A percentile compares a stretch with the other conserved stretches of the same genome.
These are phyloP conservation scores for Cydia pomonella DNA, from an alignment of 1,140 invertebrate species.

Conservation along the genomic window DNA sequence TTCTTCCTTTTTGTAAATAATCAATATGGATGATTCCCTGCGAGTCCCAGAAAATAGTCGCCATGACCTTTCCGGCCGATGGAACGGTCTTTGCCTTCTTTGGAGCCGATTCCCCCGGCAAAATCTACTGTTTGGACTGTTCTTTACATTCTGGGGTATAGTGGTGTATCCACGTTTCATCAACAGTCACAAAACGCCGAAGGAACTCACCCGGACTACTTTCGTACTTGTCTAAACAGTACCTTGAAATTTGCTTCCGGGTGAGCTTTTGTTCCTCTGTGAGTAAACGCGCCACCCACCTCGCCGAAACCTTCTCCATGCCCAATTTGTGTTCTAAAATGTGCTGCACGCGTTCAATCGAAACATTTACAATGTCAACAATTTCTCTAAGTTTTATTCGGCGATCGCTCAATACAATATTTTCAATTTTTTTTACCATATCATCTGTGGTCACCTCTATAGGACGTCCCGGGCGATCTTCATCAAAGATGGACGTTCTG, in stretches of 20 bases:
- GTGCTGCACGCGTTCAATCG: conserved; percentile 44
- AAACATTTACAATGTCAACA: conserved; percentile 48
- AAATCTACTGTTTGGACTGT: conserved; percentile 59
- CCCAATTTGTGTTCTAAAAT: conserved; percentile 51
- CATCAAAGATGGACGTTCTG: too few species aligned
- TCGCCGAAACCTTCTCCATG: conserved; percentile 45
- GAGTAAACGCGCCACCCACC: too few species aligned
- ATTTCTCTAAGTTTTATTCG: conserved; percentile 51
- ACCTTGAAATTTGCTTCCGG: conserved; percentile 42
- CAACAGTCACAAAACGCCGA: conserved; percentile 56
- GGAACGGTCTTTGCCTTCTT: conserved; percentile 43
- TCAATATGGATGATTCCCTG: too few species aligned
- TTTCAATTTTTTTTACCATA: conserved; percentile 52
- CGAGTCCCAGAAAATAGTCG: too few species aligned
- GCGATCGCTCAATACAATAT: conserved; percentile 50
- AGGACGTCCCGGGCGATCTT: conserved; percentile 47
- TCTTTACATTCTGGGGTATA: conserved; percentile 64
- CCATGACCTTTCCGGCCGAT: conserved; percentile 19
- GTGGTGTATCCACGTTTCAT: conserved; percentile 70
- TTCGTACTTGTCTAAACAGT: conserved; percentile 25
- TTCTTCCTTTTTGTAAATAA: too few species aligned
- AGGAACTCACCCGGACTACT: conserved; percentile 43
- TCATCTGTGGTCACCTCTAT: conserved; percentile 48
- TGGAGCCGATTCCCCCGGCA: conserved; percentile 40
- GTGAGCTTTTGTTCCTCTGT: conserved; percentile 54